phyloP scores from a whole-genome alignment of 2,888 invertebrate species.

The Ommatoiulus sabulosus region DNA sequence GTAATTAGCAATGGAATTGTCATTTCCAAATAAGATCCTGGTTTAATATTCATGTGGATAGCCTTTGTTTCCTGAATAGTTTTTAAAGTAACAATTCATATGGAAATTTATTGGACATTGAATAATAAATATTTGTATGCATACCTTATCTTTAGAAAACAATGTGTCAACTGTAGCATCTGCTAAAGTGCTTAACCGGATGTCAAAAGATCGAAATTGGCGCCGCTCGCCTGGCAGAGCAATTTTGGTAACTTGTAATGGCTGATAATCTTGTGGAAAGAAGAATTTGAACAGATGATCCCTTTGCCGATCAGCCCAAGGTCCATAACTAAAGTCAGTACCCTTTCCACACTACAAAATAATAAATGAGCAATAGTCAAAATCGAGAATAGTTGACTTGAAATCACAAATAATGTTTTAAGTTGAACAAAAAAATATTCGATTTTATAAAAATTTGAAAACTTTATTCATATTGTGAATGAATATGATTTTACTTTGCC shows the following conservation, averaged over 20 bases:
- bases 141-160: slow-evolving; percentile 87
- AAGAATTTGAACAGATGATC: slow-evolving; percentile 96
- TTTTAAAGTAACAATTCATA: background rate
- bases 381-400: background rate
- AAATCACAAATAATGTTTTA: too few relatives aligned
- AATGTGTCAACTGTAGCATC: slow-evolving; percentile 96
- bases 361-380: slow-evolving; percentile 51
- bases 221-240: slow-evolving; percentile 89
- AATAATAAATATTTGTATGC: background rate
- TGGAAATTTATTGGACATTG: background rate
- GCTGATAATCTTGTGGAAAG: slow-evolving; percentile 80
- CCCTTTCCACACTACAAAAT: slow-evolving; percentile 82
- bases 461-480: too few relatives aligned
- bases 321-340: slow-evolving; percentile 97
- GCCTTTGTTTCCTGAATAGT: slow-evolving; percentile 88
- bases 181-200: slow-evolving; percentile 87
- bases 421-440: too few relatives aligned
- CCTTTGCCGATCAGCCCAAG: slow-evolving; percentile 98
- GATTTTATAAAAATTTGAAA: too few relatives aligned
- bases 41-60: slow-evolving; percentile 93
- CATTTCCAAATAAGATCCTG: slow-evolving; percentile 96
- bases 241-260: slow-evolving; percentile 75
- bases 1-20: slow-evolving; percentile 94
- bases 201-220: slow-evolving; percentile 91
- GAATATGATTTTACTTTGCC: too few relatives aligned